Conservation (phyloP, 2,888 invertebrate genomes). For the Allygus modestus region DNA sequence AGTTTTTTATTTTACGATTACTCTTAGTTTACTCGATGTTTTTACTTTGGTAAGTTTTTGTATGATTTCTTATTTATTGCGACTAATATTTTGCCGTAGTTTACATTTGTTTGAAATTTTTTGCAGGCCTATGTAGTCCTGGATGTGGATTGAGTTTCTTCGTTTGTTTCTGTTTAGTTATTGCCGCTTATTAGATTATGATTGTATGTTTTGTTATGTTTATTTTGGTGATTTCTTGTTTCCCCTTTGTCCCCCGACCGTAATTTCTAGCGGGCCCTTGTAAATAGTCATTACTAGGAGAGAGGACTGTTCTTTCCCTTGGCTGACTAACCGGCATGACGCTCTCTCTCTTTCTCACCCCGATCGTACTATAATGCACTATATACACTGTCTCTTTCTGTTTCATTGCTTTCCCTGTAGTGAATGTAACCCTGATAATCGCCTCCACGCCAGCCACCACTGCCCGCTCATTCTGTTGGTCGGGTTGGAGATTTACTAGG, state of each 20-base stretch:
- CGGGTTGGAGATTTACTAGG: background rate
- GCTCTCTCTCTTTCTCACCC: slow-evolving; percentile 57
- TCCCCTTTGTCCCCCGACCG: background rate
- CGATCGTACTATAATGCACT: slow-evolving; percentile 52
- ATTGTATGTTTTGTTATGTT: slow-evolving; percentile 54
- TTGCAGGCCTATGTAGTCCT: slow-evolving; percentile 36
- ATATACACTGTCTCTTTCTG: slow-evolving; percentile 54
- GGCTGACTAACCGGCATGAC: slow-evolving; percentile 55
- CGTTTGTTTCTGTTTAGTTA: slow-evolving; percentile 56
- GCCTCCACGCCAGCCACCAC: slow-evolving; percentile 44
- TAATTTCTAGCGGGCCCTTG: slow-evolving; percentile 14
- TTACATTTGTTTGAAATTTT: slow-evolving; percentile 28
- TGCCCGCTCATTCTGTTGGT: background rate
- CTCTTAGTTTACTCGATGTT: background rate
- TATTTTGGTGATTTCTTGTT: slow-evolving; percentile 4
- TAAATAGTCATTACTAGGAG: slow-evolving; percentile 49
- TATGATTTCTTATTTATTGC: slow-evolving; percentile 50
- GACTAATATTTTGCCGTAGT: slow-evolving; percentile 41
- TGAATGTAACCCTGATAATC: slow-evolving; percentile 54
- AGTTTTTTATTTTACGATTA: background rate
- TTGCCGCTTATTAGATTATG: slow-evolving; percentile 53
- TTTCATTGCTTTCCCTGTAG: slow-evolving; percentile 58
- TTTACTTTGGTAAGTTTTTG: background rate
- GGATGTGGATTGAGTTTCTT: slow-evolving; percentile 53
- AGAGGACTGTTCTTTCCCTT: slow-evolving; percentile 47